Base-by-base conservation (phyloP, 64 coral and sea anemone species). In the Montipora capricornis region DNA sequence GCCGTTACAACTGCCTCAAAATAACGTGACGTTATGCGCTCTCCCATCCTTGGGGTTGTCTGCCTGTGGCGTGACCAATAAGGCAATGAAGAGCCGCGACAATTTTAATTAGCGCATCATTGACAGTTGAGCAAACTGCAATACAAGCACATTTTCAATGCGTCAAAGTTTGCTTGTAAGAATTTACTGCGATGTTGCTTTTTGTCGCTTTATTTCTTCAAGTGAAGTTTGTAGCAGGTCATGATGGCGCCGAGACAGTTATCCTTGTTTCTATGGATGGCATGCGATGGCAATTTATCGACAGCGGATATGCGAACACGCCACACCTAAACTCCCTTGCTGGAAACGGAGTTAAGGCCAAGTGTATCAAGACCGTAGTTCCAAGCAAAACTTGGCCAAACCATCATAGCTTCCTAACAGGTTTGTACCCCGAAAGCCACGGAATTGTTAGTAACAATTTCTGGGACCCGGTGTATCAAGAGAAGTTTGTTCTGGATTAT, bases 331-430 rank as follows among this genome's bases (percentile, higher is more conserved):
- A 98, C 49, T 88, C 61, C 37, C 64, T 98, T 7, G 96, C 83
- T 49, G 47, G 59, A 29, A 79, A 53, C 49, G 96, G 96, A 5
- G 96, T 95, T 57, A 83, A 82, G 17, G 49, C 96, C 9, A 90
- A 95, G 47, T 98, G 78, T 55, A 94, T 98, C 69, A 75, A 91
- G 44, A 94, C 93, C 6, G 84, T 95, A 3, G 87, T 90, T 24
- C 96, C 96, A 9, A 86, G 89, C 16, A 92, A 94, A 6, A 98
- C 96, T 1, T 98, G 96, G 96, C 96, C 96, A 85, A 98, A 90
- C 11, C 96, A 98, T 37, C 96, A 98, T 37, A 95, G 89, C 7
- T 92, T 90, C 19, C 24, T 98, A 68, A 98, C 96, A 0, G 96
- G 96, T 0, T 82, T 95, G 8, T 98, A 98, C 44, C 89, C 96